phyloP scores from a whole-genome alignment of 2,113 vertebrate species.

The Romanogobio albipinnatus region DNA sequence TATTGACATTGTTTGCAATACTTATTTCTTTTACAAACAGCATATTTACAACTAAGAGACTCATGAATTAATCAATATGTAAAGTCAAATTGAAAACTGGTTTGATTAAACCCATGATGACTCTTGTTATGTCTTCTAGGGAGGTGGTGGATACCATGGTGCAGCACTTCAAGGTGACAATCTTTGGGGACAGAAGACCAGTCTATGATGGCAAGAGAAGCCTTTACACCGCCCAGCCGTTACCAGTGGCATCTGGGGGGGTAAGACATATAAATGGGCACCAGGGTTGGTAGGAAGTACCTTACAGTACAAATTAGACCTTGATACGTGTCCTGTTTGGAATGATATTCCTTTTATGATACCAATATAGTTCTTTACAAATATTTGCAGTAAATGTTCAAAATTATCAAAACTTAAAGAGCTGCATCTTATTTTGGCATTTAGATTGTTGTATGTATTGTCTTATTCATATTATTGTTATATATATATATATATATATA shows the following conservation, averaged over 20 bases:
- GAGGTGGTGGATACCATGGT: constrained; percentile 99
- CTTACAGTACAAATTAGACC: background rate
- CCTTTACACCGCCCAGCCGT: constrained; percentile 93
- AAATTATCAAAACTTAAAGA: background rate
- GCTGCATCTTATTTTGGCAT: no score
- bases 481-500: no score
- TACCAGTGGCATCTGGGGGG: constrained; percentile 91
- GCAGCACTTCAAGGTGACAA: constrained; percentile 98
- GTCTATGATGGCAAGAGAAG: constrained; percentile 98
- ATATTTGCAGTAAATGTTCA: background rate
- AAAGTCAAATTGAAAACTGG: constrained; percentile 13
- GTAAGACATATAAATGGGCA: constrained; percentile 72
- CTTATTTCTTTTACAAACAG: background rate
- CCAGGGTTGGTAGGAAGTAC: background rate
- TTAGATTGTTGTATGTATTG: no score
- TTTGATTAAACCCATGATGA: background rate
- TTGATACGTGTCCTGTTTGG: background rate
- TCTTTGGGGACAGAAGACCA: constrained; percentile 94
- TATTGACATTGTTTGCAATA: background rate
- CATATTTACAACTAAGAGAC: background rate
- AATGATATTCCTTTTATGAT: background rate
- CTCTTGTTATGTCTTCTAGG: constrained; percentile 69
- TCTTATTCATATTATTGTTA: no score
- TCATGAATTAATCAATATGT: background rate
- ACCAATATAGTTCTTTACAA: background rate